phyloP scores from a whole-genome alignment of 2,888 invertebrate species.

The Cloeon dipterum region DNA sequence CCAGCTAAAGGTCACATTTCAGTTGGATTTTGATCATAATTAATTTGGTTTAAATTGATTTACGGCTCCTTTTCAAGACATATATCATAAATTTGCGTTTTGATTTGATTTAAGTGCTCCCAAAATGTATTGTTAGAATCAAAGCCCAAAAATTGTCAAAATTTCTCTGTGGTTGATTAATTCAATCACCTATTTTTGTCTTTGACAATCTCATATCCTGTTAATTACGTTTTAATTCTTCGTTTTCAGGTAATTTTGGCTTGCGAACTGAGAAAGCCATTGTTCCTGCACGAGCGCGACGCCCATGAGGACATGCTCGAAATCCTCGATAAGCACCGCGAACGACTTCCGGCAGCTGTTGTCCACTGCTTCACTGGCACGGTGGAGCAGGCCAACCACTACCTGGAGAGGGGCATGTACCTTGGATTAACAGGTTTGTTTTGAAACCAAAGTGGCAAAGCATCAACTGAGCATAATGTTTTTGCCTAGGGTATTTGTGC shows the following conservation, averaged over 20 bases:
- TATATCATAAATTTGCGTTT: no score
- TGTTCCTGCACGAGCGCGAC: conserved; percentile 80
- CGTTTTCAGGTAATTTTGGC: conserved; percentile 50
- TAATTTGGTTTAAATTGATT: no score
- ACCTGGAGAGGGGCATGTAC: conserved; percentile 67
- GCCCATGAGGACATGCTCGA: conserved; percentile 67
- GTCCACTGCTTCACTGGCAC: conserved; percentile 84
- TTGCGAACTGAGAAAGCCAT: conserved; percentile 61
- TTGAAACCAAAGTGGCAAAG: no score
- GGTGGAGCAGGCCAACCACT: conserved; percentile 56
- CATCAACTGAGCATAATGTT: background rate
- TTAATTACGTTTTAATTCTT: conserved; percentile 5
- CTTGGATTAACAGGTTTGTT: conserved; percentile 52
- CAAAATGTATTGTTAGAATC: no score
- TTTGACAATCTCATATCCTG: no score
- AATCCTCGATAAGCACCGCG: conserved; percentile 32
- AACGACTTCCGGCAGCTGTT: conserved; percentile 52
- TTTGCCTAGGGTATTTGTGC: conserved; percentile 44
- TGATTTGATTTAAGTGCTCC: no score
- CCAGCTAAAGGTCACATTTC: no score
- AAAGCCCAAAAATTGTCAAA: no score
- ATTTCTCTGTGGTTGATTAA: no score
- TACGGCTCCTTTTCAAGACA: no score
- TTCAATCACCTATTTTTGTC: no score
- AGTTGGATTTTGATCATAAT: no score